These are phyloP conservation scores for Dynastes hyllus DNA, from an alignment of 2,888 invertebrate genomes.

Conservation along the genomic window DNA sequence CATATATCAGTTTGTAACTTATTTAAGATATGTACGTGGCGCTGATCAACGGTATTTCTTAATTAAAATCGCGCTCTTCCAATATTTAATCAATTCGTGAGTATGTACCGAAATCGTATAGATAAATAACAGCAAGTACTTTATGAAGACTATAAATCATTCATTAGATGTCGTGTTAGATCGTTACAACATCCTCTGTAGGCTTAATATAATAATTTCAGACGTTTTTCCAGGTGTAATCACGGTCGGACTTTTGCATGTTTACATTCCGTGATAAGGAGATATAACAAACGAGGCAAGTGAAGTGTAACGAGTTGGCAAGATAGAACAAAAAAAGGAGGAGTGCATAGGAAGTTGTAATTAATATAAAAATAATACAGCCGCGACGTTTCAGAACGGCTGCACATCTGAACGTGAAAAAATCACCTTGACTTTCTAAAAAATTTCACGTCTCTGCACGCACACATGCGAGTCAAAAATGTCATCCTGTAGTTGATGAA, in stretches of 20 bases:
- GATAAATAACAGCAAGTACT: slow-evolving; percentile 28
- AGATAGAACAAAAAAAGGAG: slow-evolving; percentile 30
- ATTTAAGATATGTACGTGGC: no score
- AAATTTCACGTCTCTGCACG: slow-evolving; percentile 36
- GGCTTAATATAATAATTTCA: slow-evolving; percentile 42
- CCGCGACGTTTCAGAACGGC: slow-evolving; percentile 16
- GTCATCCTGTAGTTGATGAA: no score
- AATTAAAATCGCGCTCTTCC: neutral
- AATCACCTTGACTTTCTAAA: slow-evolving; percentile 17
- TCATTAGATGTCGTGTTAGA: slow-evolving; percentile 30
- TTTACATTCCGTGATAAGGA: slow-evolving; percentile 42
- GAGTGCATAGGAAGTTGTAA: slow-evolving; percentile 44
- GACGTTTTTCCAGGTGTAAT: slow-evolving; percentile 25
- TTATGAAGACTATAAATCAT: slow-evolving; percentile 20
- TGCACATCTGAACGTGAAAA: slow-evolving; percentile 10
- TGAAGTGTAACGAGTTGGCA: slow-evolving; percentile 42
- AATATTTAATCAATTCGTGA: neutral
- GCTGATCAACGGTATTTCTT: no score
- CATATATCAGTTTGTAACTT: no score
- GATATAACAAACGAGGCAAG: slow-evolving; percentile 37
- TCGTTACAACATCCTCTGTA: slow-evolving; percentile 34
- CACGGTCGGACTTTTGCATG: slow-evolving; percentile 28
- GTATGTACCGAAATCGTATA: neutral
- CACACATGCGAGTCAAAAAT: neutral
- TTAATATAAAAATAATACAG: slow-evolving; percentile 31